Evolutionary conservation across 2,113 vertebrate genomes (phyloP).

Genomic region (Rhizomys pruinosus): DNA sequence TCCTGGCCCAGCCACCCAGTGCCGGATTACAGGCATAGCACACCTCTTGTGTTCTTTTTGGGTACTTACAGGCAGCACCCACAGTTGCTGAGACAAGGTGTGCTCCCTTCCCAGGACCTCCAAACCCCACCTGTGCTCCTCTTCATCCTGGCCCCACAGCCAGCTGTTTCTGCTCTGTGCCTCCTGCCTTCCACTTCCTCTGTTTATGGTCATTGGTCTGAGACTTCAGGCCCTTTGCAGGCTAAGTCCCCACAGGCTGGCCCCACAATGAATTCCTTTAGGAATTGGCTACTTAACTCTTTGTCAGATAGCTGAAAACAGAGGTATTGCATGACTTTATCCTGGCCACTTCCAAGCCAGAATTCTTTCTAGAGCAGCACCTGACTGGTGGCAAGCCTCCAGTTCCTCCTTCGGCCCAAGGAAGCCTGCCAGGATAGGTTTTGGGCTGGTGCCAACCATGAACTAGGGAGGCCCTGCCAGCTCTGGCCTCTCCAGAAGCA

Average conservation of each 20-base stretch:
- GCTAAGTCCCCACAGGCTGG: not conserved
- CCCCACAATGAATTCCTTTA: not conserved
- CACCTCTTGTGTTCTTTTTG: not conserved
- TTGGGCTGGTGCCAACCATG: conserved; percentile 24
- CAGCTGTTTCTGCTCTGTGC: not conserved
- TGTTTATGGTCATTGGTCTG: not conserved
- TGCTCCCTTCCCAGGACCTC: not conserved
- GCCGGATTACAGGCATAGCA: not conserved
- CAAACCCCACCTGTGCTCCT: not conserved
- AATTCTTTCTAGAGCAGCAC: not conserved
- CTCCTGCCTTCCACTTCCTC: not conserved
- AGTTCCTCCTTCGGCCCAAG: not conserved
- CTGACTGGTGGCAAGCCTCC: not conserved
- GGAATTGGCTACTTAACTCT: not conserved
- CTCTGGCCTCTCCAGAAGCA: not conserved
- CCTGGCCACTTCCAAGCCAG: not conserved
- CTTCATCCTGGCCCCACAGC: rapidly evolving
- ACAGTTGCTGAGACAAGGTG: too few relatives aligned
- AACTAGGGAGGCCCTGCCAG: not conserved
- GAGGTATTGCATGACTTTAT: not conserved
- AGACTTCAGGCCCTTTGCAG: not conserved
- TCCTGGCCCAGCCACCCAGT: not conserved
- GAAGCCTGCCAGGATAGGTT: conserved; percentile 1
- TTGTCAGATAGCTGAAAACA: not conserved
- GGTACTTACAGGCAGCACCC: not conserved